Evolutionary conservation across 2,113 vertebrate genomes (phyloP).

Genomic region (Tragelaphus buxtoni): DNA sequence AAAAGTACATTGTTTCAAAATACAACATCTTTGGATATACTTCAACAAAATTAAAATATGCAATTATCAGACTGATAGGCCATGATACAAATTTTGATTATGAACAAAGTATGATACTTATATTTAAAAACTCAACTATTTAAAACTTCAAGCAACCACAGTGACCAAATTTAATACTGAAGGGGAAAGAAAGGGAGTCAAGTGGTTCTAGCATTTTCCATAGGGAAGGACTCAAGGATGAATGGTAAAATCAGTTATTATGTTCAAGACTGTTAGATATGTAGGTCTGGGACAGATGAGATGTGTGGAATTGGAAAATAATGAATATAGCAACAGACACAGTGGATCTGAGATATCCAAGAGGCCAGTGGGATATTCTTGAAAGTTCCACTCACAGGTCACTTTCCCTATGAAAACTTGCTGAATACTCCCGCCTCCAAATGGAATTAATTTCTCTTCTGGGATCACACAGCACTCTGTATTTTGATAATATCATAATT

Average conservation of each 20-base stretch:
- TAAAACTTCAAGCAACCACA: not conserved
- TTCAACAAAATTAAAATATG: not conserved
- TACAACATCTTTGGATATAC: not conserved
- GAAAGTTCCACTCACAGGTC: not conserved
- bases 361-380: not conserved
- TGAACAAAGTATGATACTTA: not conserved
- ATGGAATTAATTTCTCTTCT: not conserved
- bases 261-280: not conserved
- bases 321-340: not conserved
- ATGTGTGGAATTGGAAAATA: not conserved
- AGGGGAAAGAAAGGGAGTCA: not conserved
- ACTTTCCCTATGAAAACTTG: not conserved
- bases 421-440: not conserved
- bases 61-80: not conserved
- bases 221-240: not conserved
- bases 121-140: slow-evolving; percentile 19
- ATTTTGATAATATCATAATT: not conserved
- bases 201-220: not conserved
- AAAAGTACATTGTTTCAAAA: slow-evolving; percentile 1
- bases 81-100: not conserved
- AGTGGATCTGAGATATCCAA: not conserved
- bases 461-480: not conserved
- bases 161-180: not conserved
- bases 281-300: not conserved
- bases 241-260: not conserved